Evolutionary conservation across 2,113 vertebrate species (phyloP).

Genomic region (Thunnus maccoyii): DNA sequence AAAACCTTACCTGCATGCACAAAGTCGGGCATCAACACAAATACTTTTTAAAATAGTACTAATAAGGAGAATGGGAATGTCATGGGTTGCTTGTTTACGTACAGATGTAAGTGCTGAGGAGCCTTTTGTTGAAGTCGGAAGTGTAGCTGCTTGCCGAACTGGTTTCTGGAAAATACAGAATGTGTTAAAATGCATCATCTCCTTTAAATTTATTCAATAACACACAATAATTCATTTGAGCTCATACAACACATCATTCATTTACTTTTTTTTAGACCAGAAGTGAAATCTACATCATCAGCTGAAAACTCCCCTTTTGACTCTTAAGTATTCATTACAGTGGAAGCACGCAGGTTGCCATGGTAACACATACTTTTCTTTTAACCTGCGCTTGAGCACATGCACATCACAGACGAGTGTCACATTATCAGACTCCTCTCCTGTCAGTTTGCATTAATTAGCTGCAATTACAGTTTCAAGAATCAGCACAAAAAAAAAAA

Average conservation of each 20-base stretch:
- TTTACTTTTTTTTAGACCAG: not conserved
- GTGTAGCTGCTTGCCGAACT: conserved; percentile 94
- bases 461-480: not conserved
- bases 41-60: too few species aligned
- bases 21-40: not conserved
- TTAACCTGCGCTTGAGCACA: conserved; percentile 22
- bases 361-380: not conserved
- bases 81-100: conserved; percentile 68
- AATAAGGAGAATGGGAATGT: too few species aligned
- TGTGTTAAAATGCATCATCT: not conserved
- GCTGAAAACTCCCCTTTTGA: not conserved
- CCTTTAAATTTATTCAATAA: too few species aligned
- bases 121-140: conserved; percentile 93
- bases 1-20: conserved; percentile 92
- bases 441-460: not conserved
- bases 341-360: not conserved
- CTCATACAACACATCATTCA: not conserved
- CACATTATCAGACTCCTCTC: not conserved
- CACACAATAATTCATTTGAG: not conserved
- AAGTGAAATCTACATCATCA: not conserved
- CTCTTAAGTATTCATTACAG: not conserved
- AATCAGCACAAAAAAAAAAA: not conserved
- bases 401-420: not conserved
- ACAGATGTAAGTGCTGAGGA: conserved; percentile 98
- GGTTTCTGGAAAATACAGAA: conserved; percentile 86